phyloP scores from a whole-genome alignment of 2,888 invertebrate genomes.

The Aricia artaxerxes region DNA sequence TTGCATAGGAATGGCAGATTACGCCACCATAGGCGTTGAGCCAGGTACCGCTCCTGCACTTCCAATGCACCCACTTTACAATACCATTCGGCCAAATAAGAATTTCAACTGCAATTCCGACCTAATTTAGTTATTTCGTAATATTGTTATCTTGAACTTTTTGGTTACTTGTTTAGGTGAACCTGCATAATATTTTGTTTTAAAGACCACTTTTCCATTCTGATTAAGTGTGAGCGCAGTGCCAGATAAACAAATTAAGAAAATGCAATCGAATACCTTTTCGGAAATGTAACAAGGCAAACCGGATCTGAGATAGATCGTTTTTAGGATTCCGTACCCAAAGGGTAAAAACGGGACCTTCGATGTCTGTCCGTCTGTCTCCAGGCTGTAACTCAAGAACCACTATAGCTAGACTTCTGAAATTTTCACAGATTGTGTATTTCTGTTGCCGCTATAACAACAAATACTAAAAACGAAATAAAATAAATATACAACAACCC shows the following conservation, averaged over 20 bases:
- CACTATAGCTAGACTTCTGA: no score
- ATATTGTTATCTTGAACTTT: background rate
- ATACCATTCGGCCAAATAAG: conserved; percentile 35
- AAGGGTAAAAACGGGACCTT: no score
- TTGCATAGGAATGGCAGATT: conserved; percentile 79
- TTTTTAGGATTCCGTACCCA: no score
- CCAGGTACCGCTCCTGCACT: conserved; percentile 43
- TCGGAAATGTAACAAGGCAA: no score
- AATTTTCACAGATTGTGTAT: no score
- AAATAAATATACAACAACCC: no score
- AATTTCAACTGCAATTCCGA: conserved; percentile 24
- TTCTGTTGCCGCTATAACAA: no score
- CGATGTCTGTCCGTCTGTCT: no score
- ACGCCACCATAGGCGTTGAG: conserved; percentile 67
- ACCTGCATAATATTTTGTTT: background rate
- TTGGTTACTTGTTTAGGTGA: background rate
- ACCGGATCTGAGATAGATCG: no score
- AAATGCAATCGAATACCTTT: no score
- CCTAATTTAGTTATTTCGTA: background rate
- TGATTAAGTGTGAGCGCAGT: background rate
- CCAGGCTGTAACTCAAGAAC: no score
- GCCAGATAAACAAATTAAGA: background rate
- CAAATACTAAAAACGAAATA: no score
- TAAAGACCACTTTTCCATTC: background rate
- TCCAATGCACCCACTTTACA: conserved; percentile 42